A percentile compares a stretch with the other conserved stretches of the same genome.
Conservation (phyloP, 2,888 invertebrate genomes). For the Troglohyphantes excavatus region DNA sequence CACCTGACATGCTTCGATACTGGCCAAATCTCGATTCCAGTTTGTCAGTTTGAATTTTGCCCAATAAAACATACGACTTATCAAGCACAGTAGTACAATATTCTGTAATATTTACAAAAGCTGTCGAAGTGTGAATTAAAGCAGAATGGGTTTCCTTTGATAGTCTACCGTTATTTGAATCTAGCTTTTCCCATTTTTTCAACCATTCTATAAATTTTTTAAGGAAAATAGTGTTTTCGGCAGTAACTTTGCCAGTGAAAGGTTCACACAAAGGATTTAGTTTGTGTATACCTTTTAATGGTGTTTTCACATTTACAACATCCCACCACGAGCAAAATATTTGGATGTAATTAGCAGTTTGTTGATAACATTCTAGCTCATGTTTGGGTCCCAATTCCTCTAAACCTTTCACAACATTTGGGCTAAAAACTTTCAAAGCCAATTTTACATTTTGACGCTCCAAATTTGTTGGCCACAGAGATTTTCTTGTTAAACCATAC, state of each 20-base stretch:
- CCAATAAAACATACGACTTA: neutral
- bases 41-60: conserved; percentile 23
- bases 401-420: neutral
- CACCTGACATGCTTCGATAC: conserved; percentile 16
- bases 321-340: conserved; percentile 33
- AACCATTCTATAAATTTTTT: conserved; percentile 10
- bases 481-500: conserved; percentile 47
- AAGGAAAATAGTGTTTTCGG: neutral
- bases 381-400: conserved; percentile 3
- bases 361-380: neutral
- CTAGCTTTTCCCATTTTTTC: neutral
- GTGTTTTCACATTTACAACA: conserved; percentile 44
- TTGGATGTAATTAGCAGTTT: conserved; percentile 19
- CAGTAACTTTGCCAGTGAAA: neutral
- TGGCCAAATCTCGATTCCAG: conserved; percentile 10
- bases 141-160: conserved; percentile 12
- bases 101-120: conserved; percentile 8
- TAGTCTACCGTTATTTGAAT: conserved; percentile 9
- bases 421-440: conserved; percentile 28
- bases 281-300: neutral
- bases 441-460: conserved; percentile 50
- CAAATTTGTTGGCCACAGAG: conserved; percentile 47
- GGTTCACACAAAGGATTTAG: neutral
- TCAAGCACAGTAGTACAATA: neutral
- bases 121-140: neutral